Base-by-base conservation (phyloP, 1,140 invertebrate species). In the Mizuhopecten yessoensis region DNA sequence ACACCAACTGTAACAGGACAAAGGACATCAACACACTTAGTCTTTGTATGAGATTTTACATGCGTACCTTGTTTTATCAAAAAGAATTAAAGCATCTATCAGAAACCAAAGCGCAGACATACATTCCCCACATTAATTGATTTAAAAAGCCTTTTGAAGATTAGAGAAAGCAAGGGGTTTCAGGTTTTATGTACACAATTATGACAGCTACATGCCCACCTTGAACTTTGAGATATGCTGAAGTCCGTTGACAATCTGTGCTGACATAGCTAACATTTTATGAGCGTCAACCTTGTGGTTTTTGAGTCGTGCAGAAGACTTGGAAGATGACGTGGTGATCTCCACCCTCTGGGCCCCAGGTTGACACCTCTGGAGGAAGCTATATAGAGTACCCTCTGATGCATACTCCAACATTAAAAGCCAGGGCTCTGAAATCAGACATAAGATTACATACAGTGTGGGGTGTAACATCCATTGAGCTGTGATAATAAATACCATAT, bases 191-290 rank as follows among this genome's bases (percentile, higher is more conserved):
- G 36, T 45, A 45, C 42, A 45, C 42, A 13, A 45, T 45, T 17
- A n/a, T 75, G 15, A 39, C 5, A 75, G n/a, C 0, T 1, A n/a
- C n/a, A n/a, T 11, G 36, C 90, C 36, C 36, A 95, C 94, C 92
- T 95, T 95, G 90, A 94, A 95, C 49, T 94, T 94, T 15, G 91
- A 89, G 33, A 95, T 92, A 90, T 95, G 95, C 33, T 94, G 93
- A 33, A 95, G 88, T 11, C 95, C 95, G 90, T 92, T 93, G 33
- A 93, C 92, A 7, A 94, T 92, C 91, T 95, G 95, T 9, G 94
- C 93, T 17, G 93, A 90, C 39, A 95, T 86, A 23, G 91, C 91
- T 20, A 95, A 87, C 86, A 95, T 92, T 86, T 93, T 94, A 42
- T 95, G 94, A 7, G 95, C 89, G 17, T 94, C 93, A 23, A 95